phyloP scores from a whole-genome alignment of 92 coral and sea anemone species.

The Diadumene lineata region DNA sequence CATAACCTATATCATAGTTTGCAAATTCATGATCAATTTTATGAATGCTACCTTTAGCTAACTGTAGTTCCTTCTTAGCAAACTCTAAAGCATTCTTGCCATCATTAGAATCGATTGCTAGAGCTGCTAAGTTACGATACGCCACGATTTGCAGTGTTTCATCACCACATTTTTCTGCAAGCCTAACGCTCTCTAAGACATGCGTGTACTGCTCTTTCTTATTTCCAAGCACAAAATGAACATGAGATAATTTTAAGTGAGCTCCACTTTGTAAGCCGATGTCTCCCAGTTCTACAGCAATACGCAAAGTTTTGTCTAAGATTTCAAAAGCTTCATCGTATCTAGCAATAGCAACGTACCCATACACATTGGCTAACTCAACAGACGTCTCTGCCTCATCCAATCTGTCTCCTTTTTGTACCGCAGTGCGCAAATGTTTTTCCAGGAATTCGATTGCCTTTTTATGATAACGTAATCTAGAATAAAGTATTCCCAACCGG shows the following conservation, averaged over 20 bases:
- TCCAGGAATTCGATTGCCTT: constrained; percentile 1
- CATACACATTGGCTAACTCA: constrained; percentile 5
- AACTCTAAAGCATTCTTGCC: background rate
- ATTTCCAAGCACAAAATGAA: background rate
- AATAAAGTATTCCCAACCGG: background rate
- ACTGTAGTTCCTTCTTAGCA: background rate
- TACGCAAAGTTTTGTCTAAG: background rate
- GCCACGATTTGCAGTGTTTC: background rate
- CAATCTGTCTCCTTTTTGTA: background rate
- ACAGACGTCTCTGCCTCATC: background rate
- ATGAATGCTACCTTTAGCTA: background rate
- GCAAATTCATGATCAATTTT: background rate
- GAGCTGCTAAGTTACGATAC: background rate
- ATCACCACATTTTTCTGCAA: background rate
- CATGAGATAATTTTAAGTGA: background rate
- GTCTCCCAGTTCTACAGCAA: constrained; percentile 2
- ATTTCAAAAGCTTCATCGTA: constrained; percentile 5
- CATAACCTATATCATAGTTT: background rate
- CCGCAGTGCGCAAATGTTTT: background rate
- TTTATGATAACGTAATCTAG: background rate
- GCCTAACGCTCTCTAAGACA: background rate
- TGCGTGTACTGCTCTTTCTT: background rate
- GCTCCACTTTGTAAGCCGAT: background rate
- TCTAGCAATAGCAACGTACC: background rate
- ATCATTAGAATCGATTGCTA: background rate